Conservation (phyloP, 2,888 invertebrate species). For the Pyrgus malvae region DNA sequence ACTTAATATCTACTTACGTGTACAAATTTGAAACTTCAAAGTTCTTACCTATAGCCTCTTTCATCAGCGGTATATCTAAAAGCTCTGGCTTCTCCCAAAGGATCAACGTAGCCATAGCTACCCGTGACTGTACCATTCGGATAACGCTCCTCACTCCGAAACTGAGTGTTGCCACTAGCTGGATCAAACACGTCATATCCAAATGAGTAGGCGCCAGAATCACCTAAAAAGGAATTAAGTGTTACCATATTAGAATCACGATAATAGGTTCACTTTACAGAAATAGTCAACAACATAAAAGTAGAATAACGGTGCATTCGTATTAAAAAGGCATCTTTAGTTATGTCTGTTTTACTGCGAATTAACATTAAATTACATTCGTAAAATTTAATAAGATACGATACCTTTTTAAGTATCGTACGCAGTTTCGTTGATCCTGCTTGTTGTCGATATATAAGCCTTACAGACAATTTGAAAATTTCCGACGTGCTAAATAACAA, state of each 20-base stretch:
- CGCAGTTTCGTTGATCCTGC: too few species aligned
- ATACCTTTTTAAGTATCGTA: too few species aligned
- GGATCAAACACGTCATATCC: constrained; percentile 87
- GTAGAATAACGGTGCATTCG: constrained; percentile 3
- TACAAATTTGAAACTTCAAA: neutral
- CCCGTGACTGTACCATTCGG: constrained; percentile 88
- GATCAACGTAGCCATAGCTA: constrained; percentile 86
- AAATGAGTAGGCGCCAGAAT: constrained; percentile 85
- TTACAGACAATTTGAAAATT: too few species aligned
- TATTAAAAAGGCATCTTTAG: too few species aligned
- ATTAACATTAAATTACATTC: too few species aligned
- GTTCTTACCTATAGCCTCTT: constrained; percentile 83
- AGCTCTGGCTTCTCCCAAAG: constrained; percentile 82
- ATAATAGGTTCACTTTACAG: constrained; percentile 18
- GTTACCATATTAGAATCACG: constrained; percentile 10
- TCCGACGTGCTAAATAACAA: too few species aligned
- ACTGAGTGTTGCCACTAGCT: constrained; percentile 85
- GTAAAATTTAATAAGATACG: too few species aligned
- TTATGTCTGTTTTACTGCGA: too few species aligned
- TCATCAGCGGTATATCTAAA: constrained; percentile 85
- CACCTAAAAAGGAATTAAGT: constrained; percentile 44
- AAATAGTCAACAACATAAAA: constrained; percentile 11
- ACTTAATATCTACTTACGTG: neutral
- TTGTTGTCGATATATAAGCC: too few species aligned
- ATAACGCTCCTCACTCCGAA: constrained; percentile 85